These are phyloP conservation scores for Erpornis zantholeuca DNA, from an alignment of 2,113 vertebrate genomes.

Conservation along the genomic window DNA sequence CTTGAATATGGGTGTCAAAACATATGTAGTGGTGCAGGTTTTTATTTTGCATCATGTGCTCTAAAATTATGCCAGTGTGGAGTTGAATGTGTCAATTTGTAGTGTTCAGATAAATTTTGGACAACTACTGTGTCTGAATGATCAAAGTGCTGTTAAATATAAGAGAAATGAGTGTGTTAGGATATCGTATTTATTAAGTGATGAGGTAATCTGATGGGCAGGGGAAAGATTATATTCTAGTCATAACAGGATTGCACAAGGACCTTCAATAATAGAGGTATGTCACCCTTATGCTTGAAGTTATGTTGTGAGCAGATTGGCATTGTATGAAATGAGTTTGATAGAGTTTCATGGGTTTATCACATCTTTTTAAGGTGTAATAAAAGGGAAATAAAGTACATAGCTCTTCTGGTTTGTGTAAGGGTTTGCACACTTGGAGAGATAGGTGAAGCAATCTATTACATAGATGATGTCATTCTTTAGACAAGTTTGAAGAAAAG, in stretches of 20 bases:
- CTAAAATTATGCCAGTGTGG: not conserved
- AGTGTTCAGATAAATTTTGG: not conserved
- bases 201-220: not conserved
- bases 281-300: slow-evolving; percentile 6
- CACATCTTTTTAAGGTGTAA: slow-evolving; percentile 35
- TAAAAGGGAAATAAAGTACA: not conserved
- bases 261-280: not conserved
- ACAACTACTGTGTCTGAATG: not conserved
- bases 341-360: not conserved
- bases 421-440: not conserved
- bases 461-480: not conserved
- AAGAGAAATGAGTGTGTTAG: not conserved
- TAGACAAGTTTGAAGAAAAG: not conserved
- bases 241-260: not conserved
- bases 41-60: slow-evolving; percentile 26
- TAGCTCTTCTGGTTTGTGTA: not conserved
- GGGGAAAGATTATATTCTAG: not conserved
- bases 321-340: not conserved
- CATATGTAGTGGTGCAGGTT: not conserved
- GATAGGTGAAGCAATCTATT: not conserved
- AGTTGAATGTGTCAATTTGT: not conserved
- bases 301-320: not conserved
- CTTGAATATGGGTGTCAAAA: not conserved
- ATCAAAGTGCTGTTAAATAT: not conserved
- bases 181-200: not conserved